Percentiles rank a stretch among this genome's conserved stretches.
Evolutionary conservation across 2,888 invertebrate species (phyloP).

Genomic region (Melinaea menophilus): DNA sequence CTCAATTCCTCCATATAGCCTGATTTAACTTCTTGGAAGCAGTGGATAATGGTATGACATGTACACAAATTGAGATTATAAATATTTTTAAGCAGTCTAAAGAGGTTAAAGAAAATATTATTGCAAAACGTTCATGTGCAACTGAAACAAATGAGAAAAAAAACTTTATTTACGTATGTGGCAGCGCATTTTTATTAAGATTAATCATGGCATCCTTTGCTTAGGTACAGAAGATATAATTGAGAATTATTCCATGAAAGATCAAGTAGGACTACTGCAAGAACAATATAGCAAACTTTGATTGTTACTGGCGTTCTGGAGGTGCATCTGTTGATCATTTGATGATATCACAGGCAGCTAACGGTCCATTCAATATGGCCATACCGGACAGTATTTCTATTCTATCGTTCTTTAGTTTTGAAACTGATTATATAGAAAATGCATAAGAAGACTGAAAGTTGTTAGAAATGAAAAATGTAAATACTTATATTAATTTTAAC

Average conservation of each 20-base stretch:
- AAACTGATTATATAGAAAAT: slow-evolving; percentile 31
- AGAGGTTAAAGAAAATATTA: slow-evolving; percentile 31
- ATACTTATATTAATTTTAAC: not conserved
- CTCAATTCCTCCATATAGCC: too few species aligned
- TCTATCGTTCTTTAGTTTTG: slow-evolving; percentile 27
- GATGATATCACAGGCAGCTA: slow-evolving; percentile 32
- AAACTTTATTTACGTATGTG: slow-evolving; percentile 43
- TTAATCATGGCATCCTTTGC: slow-evolving; percentile 49
- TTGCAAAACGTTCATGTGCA: slow-evolving; percentile 32
- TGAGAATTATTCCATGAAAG: slow-evolving; percentile 56
- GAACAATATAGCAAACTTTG: slow-evolving; percentile 45
- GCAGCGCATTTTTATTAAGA: slow-evolving; percentile 56
- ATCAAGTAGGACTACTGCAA: slow-evolving; percentile 45
- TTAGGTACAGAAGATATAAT: slow-evolving; percentile 44
- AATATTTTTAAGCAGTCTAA: not conserved
- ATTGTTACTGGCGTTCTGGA: slow-evolving; percentile 37
- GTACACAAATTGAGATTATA: not conserved
- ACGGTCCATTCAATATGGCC: slow-evolving; percentile 12
- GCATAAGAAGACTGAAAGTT: slow-evolving; percentile 25
- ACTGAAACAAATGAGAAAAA: slow-evolving; percentile 32
- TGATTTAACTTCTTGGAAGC: too few species aligned
- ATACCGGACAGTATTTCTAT: too few species aligned
- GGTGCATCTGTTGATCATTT: slow-evolving; percentile 33
- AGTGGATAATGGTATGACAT: too few species aligned
- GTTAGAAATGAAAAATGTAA: not conserved